Conservation (phyloP, 2,113 vertebrate genomes). For the Ploceus nigricollis region DNA sequence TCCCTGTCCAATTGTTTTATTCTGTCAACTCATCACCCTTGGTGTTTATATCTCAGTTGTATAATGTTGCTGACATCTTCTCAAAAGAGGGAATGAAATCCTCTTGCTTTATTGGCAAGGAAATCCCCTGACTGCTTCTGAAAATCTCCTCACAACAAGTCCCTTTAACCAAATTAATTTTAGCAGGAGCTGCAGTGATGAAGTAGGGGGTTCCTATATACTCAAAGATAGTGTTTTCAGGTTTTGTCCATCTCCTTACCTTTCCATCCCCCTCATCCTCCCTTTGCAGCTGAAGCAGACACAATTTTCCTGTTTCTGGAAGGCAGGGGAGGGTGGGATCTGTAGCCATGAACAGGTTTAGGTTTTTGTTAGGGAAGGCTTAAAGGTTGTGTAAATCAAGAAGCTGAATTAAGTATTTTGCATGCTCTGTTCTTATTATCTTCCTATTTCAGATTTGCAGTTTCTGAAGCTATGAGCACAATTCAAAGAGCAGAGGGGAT, state of each 20-base stretch:
- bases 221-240: background rate
- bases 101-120: background rate
- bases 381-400: background rate
- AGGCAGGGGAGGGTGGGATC: background rate
- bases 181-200: background rate
- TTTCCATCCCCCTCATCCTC: background rate
- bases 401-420: background rate
- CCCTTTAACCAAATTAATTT: background rate
- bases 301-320: background rate
- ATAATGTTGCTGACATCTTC: background rate
- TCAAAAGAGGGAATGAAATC: background rate
- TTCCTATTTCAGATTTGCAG: slow-evolving; percentile 63
- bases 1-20: background rate
- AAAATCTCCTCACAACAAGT: background rate
- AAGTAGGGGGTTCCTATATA: background rate
- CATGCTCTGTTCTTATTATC: background rate
- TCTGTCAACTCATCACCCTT: background rate
- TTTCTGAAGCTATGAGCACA: slow-evolving; percentile 73
- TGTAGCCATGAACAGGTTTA: background rate
- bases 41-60: background rate
- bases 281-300: background rate
- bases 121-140: background rate
- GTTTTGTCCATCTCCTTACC: background rate
- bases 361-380: background rate
- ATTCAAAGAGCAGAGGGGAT: slow-evolving; percentile 79